Evolutionary conservation across 2,888 invertebrate genomes (phyloP), one percentile per base, ranked within the genome.

Genomic region (Eurois occulta): DNA sequence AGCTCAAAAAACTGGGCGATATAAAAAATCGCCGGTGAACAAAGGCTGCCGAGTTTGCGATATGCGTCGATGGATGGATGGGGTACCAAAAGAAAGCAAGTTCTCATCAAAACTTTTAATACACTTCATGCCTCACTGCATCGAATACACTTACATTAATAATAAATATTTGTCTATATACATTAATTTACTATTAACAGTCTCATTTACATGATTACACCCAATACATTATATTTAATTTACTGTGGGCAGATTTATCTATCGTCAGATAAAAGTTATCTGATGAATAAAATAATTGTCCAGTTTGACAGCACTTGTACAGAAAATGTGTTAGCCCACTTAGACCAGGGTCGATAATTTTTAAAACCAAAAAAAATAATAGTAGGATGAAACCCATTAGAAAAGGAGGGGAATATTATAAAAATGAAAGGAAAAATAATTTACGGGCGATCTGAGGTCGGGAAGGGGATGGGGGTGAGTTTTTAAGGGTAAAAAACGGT

Each of bases 121-220:
- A 86, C 76, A 77, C 46, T 84, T 81, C 76, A 48, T 77, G 65
- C 35, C 24, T 76, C 68, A 72, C 66, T 66, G 64, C 64, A 38
- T 58, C 35, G n/a, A 55, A 79, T 83, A 85, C 62, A 70, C 86
- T 87, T 87, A 86, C 6, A 69, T 77, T 72, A 71, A 60, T 65
- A 83, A 87, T 87, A 87, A 85, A 87, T 84, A 87, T 79, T 79
- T 77, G 67, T 75, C 80, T 85, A 87, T 86, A 77, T 84, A 87
- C 83, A 86, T 84, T 88, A 76, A 82, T 86, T 86, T 83, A 87
- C 67, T 78, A 81, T 46, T 86, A 89, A 90, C 90, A 90, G 90
- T 90, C 90, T 90, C 86, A 85, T 79, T 78, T 76, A 82, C 75
- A 86, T 79, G 73, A 83, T 84, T 77, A 73, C 60, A 52, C 65